A percentile compares a stretch with the other conserved stretches of the same genome.
Conservation (phyloP, 2,888 invertebrate genomes). For the Chironomus tentans region DNA sequence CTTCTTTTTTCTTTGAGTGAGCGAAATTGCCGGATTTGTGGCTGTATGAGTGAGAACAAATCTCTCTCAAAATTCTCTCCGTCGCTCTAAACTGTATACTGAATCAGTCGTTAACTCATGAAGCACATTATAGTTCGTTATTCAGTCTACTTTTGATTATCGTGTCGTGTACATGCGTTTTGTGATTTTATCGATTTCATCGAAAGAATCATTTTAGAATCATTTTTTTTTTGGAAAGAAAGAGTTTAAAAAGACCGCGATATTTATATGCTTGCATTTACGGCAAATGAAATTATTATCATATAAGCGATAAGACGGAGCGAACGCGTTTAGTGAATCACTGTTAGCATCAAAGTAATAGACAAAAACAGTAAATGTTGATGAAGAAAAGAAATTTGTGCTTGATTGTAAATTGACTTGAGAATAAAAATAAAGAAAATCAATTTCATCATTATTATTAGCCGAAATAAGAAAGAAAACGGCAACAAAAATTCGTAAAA, state of each 20-base stretch:
- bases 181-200: not conserved
- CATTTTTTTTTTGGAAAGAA: not conserved
- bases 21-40: not conserved
- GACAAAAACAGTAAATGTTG: not conserved
- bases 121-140: not conserved
- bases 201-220: not conserved
- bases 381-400: not conserved
- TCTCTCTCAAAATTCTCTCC: not conserved
- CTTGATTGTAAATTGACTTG: too few relatives aligned
- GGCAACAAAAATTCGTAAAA: not conserved
- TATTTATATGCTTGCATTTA: not conserved
- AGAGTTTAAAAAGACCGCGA: not conserved
- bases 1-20: not conserved
- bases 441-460: slow-evolving; percentile 18
- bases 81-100: not conserved
- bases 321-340: not conserved
- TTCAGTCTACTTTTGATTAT: not conserved
- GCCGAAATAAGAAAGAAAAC: not conserved
- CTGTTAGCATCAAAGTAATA: not conserved
- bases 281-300: not conserved
- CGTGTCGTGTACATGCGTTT: not conserved
- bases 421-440: slow-evolving; percentile 5
- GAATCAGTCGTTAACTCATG: not conserved
- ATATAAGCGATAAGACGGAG: not conserved
- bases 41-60: not conserved